Evolutionary conservation across 92 coral and sea anemone species (phyloP).

Genomic region (Siderastrea siderea): DNA sequence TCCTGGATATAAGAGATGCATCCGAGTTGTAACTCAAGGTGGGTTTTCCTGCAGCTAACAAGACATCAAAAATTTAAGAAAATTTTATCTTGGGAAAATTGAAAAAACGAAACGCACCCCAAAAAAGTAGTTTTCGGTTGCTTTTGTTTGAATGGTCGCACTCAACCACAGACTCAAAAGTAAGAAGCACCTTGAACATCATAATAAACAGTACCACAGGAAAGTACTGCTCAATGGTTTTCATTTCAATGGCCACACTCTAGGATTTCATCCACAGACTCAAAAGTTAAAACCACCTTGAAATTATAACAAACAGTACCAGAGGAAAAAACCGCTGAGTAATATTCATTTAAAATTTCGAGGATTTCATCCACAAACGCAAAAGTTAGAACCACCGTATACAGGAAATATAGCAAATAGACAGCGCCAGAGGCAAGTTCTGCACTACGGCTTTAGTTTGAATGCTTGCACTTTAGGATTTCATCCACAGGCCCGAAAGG

Average conservation of each 20-base stretch:
- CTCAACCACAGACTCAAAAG: background rate
- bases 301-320: background rate
- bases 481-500: background rate
- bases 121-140: background rate
- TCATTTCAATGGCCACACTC: background rate
- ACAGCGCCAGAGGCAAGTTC: background rate
- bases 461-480: background rate
- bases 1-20: slow-evolving; percentile 72
- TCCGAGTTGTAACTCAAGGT: slow-evolving; percentile 74
- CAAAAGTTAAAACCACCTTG: background rate
- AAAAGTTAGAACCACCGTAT: background rate
- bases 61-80: background rate
- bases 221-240: background rate
- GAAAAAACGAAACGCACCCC: background rate
- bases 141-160: background rate
- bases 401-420: background rate
- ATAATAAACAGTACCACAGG: background rate
- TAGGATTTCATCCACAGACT: background rate
- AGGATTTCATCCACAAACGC: background rate
- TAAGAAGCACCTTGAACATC: background rate
- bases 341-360: background rate
- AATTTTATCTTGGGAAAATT: background rate
- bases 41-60: slow-evolving; percentile 8
- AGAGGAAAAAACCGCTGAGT: background rate
- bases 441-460: background rate